Conservation (phyloP, 2,113 vertebrate genomes). For the Saccopteryx leptura region DNA sequence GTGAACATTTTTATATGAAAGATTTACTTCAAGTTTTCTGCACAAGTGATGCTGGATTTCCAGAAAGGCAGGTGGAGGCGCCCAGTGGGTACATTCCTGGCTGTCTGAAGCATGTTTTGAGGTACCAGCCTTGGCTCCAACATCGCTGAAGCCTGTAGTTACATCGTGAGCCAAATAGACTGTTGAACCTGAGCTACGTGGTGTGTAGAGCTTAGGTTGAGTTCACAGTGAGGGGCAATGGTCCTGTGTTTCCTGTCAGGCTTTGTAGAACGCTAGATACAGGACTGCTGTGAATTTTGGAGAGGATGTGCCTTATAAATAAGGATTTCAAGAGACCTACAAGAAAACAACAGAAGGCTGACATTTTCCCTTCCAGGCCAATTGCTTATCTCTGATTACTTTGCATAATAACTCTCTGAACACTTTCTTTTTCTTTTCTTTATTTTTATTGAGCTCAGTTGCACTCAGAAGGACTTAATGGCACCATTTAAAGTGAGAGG, state of each 20-base stretch:
- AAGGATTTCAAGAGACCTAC: neutral
- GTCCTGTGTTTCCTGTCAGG: neutral
- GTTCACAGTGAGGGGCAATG: neutral
- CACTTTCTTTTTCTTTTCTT: neutral
- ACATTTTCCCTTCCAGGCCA: neutral
- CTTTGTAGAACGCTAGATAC: neutral
- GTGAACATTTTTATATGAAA: neutral
- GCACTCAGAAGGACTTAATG: slow-evolving; percentile 53
- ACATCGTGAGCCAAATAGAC: neutral
- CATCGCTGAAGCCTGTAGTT: neutral
- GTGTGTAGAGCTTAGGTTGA: neutral
- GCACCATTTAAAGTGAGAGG: slow-evolving; percentile 36
- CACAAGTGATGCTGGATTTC: neutral
- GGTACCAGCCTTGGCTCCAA: neutral
- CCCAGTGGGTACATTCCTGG: neutral
- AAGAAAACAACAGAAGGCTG: slow-evolving; percentile 13
- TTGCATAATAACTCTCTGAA: slow-evolving; percentile 30
- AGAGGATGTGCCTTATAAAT: neutral
- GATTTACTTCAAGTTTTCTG: neutral
- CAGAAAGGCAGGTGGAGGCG: neutral
- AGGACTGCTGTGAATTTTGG: neutral
- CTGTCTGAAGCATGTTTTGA: neutral
- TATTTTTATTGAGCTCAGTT: neutral
- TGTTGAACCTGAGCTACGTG: neutral
- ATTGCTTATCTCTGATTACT: neutral